These are phyloP conservation scores for Stylophora pistillata DNA, from an alignment of 64 coral and sea anemone species.

Conservation along the genomic window DNA sequence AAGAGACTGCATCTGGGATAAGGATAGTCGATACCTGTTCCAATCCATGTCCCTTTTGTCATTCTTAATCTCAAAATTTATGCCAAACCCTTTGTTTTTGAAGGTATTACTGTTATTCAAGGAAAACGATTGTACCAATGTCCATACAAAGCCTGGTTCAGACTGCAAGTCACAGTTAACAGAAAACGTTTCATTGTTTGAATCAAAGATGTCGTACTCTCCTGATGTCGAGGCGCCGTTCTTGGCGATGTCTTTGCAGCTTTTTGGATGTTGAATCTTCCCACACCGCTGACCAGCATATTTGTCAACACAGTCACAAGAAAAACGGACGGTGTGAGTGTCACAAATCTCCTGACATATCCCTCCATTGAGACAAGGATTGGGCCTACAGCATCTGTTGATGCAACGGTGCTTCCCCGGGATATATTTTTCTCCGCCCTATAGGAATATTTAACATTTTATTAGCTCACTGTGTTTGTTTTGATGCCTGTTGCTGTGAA, in stretches of 20 bases:
- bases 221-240: slow-evolving; percentile 10
- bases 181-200: background rate
- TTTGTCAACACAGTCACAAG: slow-evolving; percentile 10
- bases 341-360: slow-evolving; percentile 49
- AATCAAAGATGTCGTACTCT: slow-evolving; percentile 14
- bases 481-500: too few species aligned
- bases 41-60: background rate
- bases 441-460: background rate
- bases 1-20: too few species aligned
- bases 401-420: background rate
- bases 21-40: background rate
- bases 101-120: background rate
- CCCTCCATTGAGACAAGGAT: slow-evolving; percentile 58
- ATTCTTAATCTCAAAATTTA: background rate
- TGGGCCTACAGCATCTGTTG: slow-evolving; percentile 31
- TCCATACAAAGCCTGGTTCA: too few species aligned
- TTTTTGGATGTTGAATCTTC: background rate
- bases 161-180: slow-evolving; percentile 62
- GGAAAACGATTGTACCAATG: slow-evolving; percentile 52
- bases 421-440: background rate
- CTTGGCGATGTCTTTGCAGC: slow-evolving; percentile 4
- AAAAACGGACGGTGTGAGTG: slow-evolving; percentile 8
- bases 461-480: background rate
- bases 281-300: slow-evolving; percentile 34
- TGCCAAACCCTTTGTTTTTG: background rate